Conservation (phyloP, 2,888 invertebrate species). For the Sinodicranocentrus sp. region DNA sequence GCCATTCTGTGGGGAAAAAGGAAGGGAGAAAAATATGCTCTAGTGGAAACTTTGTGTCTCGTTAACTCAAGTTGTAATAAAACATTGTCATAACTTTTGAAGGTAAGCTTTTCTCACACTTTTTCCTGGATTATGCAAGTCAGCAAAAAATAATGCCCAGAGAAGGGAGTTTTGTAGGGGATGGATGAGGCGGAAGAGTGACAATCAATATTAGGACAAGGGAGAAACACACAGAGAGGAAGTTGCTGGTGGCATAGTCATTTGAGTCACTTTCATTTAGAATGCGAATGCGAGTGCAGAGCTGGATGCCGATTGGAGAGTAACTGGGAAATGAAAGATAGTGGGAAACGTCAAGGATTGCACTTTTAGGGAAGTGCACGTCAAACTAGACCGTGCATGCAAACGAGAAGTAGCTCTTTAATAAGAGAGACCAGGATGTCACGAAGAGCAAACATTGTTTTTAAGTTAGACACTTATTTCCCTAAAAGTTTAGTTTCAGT, state of each 20-base stretch:
- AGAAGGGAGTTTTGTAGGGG: not conserved
- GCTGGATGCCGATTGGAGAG: too few relatives aligned
- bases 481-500: too few relatives aligned
- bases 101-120: slow-evolving; percentile 43
- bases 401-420: slow-evolving; percentile 37
- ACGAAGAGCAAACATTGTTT: slow-evolving; percentile 63
- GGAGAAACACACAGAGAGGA: too few relatives aligned
- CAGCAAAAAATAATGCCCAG: slow-evolving; percentile 43
- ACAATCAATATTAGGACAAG: slow-evolving; percentile 49
- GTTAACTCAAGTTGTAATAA: slow-evolving; percentile 52
- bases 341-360: slow-evolving; percentile 20
- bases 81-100: slow-evolving; percentile 64
- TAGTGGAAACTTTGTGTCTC: slow-evolving; percentile 46
- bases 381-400: slow-evolving; percentile 12
- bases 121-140: slow-evolving; percentile 55
- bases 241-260: too few relatives aligned
- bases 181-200: slow-evolving; percentile 54
- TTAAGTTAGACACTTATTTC: too few relatives aligned
- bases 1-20: not conserved
- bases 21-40: not conserved
- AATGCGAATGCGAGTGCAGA: too few relatives aligned
- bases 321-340: slow-evolving; percentile 50
- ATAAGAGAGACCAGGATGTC: slow-evolving; percentile 61
- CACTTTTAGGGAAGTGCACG: slow-evolving; percentile 36
- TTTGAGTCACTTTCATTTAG: too few relatives aligned